Percentiles rank a stretch among this genome's conserved stretches.
Conservation (phyloP, 92 coral and sea anemone species). For the Anthopleura xanthogrammica region DNA sequence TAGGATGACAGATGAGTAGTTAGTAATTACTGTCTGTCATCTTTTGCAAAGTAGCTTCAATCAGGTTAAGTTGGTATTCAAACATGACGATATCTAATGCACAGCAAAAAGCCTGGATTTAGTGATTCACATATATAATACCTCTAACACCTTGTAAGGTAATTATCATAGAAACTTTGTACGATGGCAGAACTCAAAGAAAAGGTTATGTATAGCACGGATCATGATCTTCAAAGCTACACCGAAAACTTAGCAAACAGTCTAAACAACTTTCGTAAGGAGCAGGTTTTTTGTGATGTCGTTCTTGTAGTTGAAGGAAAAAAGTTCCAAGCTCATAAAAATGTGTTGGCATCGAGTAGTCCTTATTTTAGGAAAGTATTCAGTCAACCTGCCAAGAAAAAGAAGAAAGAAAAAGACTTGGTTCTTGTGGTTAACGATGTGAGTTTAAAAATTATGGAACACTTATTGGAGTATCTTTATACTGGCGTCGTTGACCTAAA, state of each 20-base stretch:
- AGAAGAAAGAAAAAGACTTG: constrained; percentile 21
- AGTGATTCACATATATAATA: background rate
- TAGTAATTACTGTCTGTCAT: background rate
- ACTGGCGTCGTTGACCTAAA: constrained; percentile 26
- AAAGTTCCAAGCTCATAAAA: constrained; percentile 33
- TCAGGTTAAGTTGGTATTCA: background rate
- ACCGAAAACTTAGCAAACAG: constrained; percentile 26
- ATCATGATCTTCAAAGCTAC: constrained; percentile 20
- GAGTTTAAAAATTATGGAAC: constrained; percentile 17
- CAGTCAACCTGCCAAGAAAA: constrained; percentile 4
- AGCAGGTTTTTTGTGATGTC: constrained; percentile 26
- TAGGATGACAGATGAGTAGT: background rate
- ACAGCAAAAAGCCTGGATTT: background rate
- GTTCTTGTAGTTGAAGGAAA: constrained; percentile 23
- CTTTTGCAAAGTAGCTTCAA: background rate
- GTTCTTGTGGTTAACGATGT: constrained; percentile 11
- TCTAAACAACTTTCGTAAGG: constrained; percentile 32
- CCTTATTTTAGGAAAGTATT: constrained; percentile 31
- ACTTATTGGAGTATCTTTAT: constrained; percentile 31
- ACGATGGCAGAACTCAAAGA: constrained; percentile 2
- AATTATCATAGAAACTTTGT: no score
- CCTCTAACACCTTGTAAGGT: background rate
- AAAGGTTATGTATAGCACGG: background rate
- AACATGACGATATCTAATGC: background rate
- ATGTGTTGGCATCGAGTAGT: constrained; percentile 36